Evolutionary conservation across 1,140 invertebrate species (phyloP).

Genomic region (Bursaphelenchus mucronatus): DNA sequence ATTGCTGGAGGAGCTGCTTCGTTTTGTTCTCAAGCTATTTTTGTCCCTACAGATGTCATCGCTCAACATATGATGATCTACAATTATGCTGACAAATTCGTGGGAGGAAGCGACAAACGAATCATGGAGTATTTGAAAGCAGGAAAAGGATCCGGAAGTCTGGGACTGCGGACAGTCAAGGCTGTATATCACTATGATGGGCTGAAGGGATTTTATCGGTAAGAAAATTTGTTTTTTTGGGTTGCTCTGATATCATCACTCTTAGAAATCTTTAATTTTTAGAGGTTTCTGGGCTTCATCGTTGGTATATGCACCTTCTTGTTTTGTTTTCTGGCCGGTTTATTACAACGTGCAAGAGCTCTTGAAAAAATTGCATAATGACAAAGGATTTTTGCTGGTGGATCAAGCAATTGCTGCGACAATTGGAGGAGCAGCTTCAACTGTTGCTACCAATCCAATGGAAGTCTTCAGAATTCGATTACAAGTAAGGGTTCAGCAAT

Average conservation of each 20-base stretch:
- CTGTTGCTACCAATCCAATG: slow-evolving; percentile 44
- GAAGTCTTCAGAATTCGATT: slow-evolving; percentile 48
- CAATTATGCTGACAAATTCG: slow-evolving; percentile 18
- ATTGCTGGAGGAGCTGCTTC: slow-evolving; percentile 14
- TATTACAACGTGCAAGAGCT: slow-evolving; percentile 18
- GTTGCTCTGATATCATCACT: not conserved
- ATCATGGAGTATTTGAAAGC: slow-evolving; percentile 6
- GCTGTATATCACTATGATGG: slow-evolving; percentile 21
- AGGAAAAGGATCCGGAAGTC: not conserved
- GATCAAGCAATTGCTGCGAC: slow-evolving; percentile 41
- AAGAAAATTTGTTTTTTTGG: not conserved
- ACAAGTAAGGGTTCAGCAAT: slow-evolving; percentile 9
- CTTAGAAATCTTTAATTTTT: not conserved
- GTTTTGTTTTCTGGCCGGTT: slow-evolving; percentile 20
- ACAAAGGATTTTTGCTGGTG: slow-evolving; percentile 31
- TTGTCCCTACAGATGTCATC: slow-evolving; percentile 19
- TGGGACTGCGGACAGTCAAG: slow-evolving; percentile 12
- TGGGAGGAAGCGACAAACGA: slow-evolving; percentile 1
- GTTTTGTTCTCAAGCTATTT: slow-evolving; percentile 11
- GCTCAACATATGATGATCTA: slow-evolving; percentile 25
- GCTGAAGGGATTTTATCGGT: slow-evolving; percentile 20
- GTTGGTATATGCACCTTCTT: slow-evolving; percentile 15
- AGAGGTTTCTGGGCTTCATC: slow-evolving; percentile 21
- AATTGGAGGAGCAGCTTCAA: slow-evolving; percentile 38
- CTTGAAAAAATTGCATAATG: slow-evolving; percentile 23